Base-by-base conservation (phyloP, 2,888 invertebrate species). In the Drosophila meridiana region DNA sequence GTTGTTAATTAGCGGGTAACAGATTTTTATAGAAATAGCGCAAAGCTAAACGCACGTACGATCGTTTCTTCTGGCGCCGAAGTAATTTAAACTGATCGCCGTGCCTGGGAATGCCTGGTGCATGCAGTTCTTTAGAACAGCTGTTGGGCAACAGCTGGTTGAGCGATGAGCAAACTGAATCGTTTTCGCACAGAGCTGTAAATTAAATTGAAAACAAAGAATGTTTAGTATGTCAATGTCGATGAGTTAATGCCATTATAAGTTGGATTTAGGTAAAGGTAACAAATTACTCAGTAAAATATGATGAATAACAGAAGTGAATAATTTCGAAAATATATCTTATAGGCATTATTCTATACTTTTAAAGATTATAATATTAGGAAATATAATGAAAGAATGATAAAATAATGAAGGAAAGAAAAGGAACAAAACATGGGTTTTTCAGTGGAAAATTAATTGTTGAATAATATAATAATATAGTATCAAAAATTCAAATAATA, bases 41-140 rank as follows among this genome's bases (percentile, higher is more conserved):
- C 13, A 82, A 32, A 9, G 86, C 79, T 34, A 81, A 63, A 11
- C 68, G 66, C 67, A 87, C 58, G 69, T 81, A 79, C 56, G 87
- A 85, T 30, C 65, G 69, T 47, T 83, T 87, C 58, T 76, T 80
- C 55, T 73, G 73, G 14, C 59, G 59, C 55, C 73, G 58, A n/a
- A 87, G 66, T 28, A 83, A 70, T 20, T 72, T 69, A 4, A 89
- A 62, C 32, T 73, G 64, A 36, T 87, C 87, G 32, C 69, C 56
- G 14, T 79, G 72, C 52, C 73, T 76, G 50, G 34, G 20, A 13
- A 30, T 30, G 28, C 43, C 38, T 34, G 68, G 8, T 14, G 20
- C 30, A 13, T 40, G 61, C 3, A 40, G 20, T 70, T 89, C 87
- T 20, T 50, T 57, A n/a, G 66, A 78, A 65, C 61, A 82, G 70